Percentiles rank a stretch among this genome's conserved stretches.
Evolutionary conservation across 2,113 vertebrate species (phyloP).

Genomic region (Otis tarda): DNA sequence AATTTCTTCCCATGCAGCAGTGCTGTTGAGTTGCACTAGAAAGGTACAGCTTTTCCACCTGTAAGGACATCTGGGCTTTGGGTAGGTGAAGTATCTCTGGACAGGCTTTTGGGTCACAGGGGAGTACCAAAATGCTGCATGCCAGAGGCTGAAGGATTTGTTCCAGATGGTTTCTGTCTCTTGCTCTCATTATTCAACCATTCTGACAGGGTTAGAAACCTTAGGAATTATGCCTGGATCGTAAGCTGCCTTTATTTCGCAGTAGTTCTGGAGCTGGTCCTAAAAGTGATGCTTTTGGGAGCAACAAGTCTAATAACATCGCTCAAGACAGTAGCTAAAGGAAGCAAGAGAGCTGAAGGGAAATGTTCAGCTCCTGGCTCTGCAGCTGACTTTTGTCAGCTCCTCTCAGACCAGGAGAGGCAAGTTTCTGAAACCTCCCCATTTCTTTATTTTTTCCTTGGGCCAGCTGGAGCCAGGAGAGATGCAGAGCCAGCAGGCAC

Average conservation of each 20-base stretch:
- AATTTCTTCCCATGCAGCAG: neutral
- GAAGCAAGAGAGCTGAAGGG: constrained; percentile 3
- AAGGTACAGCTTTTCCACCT: neutral
- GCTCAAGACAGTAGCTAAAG: constrained; percentile 52
- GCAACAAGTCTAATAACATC: constrained; percentile 38
- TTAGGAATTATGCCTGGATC: constrained; percentile 16
- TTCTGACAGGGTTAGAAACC: constrained; percentile 16
- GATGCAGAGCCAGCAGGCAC: neutral
- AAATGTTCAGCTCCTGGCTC: neutral
- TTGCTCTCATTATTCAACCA: neutral
- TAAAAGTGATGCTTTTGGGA: constrained; percentile 46
- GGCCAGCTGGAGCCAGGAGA: neutral
- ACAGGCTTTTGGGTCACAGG: neutral
- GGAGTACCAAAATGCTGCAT: neutral
- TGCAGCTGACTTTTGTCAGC: neutral
- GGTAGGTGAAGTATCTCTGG: constrained; percentile 24
- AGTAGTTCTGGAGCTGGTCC: constrained; percentile 40
- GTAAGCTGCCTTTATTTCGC: neutral
- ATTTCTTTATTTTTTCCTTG: neutral
- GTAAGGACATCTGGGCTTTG: neutral
- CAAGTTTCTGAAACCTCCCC: neutral
- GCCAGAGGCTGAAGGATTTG: neutral
- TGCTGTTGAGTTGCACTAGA: neutral
- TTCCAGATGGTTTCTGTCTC: constrained; percentile 36
- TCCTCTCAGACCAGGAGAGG: neutral